phyloP scores from a whole-genome alignment of 2,113 vertebrate species.

The Mungos mungo region DNA sequence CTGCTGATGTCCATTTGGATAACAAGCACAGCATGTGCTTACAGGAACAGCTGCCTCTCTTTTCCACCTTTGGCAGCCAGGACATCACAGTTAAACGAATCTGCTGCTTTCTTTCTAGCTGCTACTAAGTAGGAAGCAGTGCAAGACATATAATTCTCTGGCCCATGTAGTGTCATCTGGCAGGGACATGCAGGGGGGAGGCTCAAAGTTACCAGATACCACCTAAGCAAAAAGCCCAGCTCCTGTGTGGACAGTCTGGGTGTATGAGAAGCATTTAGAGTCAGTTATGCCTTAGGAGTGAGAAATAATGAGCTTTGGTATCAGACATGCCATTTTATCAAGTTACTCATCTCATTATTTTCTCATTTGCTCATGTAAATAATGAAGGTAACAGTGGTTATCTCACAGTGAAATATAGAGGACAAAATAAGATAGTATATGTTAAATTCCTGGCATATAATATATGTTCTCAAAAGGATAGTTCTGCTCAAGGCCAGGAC shows the following conservation, averaged over 20 bases:
- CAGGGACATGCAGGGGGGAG: background rate
- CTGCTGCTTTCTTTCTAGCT: constrained; percentile 6
- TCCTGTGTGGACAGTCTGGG: too few relatives aligned
- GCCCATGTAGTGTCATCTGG: background rate
- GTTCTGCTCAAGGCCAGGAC: background rate
- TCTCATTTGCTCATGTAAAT: background rate
- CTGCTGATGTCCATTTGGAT: background rate
- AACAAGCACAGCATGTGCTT: background rate
- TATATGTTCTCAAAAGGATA: background rate
- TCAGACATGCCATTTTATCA: background rate
- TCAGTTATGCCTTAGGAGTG: background rate
- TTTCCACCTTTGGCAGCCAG: background rate
- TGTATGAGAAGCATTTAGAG: background rate
- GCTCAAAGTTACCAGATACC: background rate
- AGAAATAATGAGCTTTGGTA: background rate
- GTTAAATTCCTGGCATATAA: background rate
- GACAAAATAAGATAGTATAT: background rate
- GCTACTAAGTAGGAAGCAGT: background rate
- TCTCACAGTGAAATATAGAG: background rate
- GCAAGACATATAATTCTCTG: background rate
- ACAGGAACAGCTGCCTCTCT: background rate
- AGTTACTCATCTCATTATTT: background rate
- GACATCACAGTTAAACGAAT: background rate
- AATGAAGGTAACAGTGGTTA: background rate
- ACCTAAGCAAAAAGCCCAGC: background rate